Evolutionary conservation across 53 echinoderm and acorn worm species (phyloP).

Genomic region (Arbacia lixula): DNA sequence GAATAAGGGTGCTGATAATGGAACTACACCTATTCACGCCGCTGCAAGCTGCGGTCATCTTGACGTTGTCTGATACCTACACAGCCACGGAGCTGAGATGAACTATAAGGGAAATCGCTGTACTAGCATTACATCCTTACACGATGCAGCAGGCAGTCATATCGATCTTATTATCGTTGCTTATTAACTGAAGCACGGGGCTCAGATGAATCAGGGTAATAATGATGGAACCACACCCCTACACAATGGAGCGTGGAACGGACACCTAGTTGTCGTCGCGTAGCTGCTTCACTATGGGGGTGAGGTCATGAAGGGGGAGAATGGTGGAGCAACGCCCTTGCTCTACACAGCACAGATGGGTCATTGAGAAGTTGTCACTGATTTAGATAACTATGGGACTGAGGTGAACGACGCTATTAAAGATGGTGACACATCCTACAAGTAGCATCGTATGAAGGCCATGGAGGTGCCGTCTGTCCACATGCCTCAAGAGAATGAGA

Average conservation of each 20-base stretch:
- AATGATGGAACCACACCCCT: neutral
- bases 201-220: conserved; percentile 5
- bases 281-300: neutral
- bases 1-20: neutral
- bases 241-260: neutral
- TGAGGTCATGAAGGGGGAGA: neutral
- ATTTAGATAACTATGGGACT: neutral
- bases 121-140: neutral
- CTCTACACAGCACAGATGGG: neutral
- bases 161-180: neutral
- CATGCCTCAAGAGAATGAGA: no score
- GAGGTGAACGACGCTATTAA: no score
- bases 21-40: neutral
- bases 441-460: no score
- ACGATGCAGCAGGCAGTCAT: neutral
- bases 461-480: no score
- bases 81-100: neutral
- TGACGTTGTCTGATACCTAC: neutral
- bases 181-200: neutral
- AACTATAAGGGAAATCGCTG: neutral
- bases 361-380: neutral
- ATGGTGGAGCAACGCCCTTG: neutral
- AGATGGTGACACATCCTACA: no score
- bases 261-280: neutral
- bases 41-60: conserved; percentile 2